phyloP scores from a whole-genome alignment of 2,797 vertebrate species.

The Alca torda region DNA sequence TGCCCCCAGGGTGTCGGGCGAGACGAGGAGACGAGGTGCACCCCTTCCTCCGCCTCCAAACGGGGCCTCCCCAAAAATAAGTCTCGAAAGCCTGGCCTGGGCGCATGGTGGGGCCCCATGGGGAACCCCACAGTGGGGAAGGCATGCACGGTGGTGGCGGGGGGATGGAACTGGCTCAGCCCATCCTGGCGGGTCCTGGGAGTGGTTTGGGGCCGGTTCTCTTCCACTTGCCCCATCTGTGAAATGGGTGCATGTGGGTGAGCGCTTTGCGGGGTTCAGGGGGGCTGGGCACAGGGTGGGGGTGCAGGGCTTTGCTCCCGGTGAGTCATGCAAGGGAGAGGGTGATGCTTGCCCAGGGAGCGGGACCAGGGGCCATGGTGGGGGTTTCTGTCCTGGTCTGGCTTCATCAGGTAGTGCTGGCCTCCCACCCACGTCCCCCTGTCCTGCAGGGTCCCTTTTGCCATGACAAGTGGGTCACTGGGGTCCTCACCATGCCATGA shows the following conservation, averaged over 20 bases:
- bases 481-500: fast-evolving
- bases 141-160: neutral
- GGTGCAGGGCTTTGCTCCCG: neutral
- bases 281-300: neutral
- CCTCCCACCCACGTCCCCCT: neutral
- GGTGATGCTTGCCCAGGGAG: neutral
- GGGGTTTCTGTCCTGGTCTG: neutral
- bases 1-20: fast-evolving
- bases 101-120: fast-evolving
- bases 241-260: neutral
- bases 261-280: fast-evolving
- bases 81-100: neutral
- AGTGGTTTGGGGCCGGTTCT: neutral
- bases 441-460: neutral
- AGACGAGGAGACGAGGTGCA: fast-evolving
- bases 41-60: neutral
- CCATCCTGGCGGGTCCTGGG: neutral
- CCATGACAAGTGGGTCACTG: neutral
- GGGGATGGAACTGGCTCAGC: neutral
- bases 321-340: fast-evolving
- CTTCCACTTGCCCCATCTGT: neutral
- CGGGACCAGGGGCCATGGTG: neutral
- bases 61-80: neutral
- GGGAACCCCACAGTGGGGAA: neutral
- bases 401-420: neutral